These are phyloP conservation scores for Lindbergichthys nudifrons DNA, from an alignment of 2,797 vertebrate genomes.

Conservation along the genomic window DNA sequence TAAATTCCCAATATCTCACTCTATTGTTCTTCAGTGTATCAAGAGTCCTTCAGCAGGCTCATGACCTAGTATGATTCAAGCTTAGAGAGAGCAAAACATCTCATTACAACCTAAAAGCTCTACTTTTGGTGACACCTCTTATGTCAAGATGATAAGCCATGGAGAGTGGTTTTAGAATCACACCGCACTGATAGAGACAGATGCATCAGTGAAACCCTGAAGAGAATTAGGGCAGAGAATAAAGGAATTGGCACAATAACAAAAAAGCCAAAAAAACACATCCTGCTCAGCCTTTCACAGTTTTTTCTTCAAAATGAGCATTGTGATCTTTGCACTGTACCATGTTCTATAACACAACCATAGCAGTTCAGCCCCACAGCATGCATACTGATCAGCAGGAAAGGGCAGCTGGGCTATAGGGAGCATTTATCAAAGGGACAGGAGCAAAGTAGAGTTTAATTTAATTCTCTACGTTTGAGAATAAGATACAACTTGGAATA, in stretches of 20 bases:
- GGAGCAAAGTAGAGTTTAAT: slow-evolving; percentile 71
- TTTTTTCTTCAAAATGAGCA: slow-evolving; percentile 18
- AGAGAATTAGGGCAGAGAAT: slow-evolving; percentile 43
- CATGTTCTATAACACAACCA: slow-evolving; percentile 42
- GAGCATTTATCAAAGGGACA: slow-evolving; percentile 73
- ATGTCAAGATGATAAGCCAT: slow-evolving; percentile 72
- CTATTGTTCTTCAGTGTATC: slow-evolving; percentile 79
- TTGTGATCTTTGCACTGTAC: slow-evolving; percentile 33
- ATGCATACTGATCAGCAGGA: slow-evolving; percentile 41
- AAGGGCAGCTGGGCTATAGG: slow-evolving; percentile 30
- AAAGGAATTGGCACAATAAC: slow-evolving; percentile 23
- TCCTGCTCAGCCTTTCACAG: slow-evolving; percentile 11
- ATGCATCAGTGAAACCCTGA: slow-evolving; percentile 48
- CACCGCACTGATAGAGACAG: slow-evolving; percentile 52
- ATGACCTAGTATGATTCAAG: slow-evolving; percentile 62
- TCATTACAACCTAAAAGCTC: slow-evolving; percentile 78
- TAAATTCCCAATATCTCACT: slow-evolving; percentile 77
- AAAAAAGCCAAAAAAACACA: slow-evolving; percentile 17
- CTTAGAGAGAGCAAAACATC: slow-evolving; percentile 69
- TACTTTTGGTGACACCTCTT: slow-evolving; percentile 70
- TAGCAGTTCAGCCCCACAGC: slow-evolving; percentile 24
- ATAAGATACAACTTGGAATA: slow-evolving; percentile 78
- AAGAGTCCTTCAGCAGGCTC: slow-evolving; percentile 76
- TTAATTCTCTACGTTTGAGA: slow-evolving; percentile 75
- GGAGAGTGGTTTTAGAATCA: slow-evolving; percentile 60